Evolutionary conservation across 2,888 invertebrate genomes (phyloP), one percentile per base, ranked within the genome.

Genomic region (Ischnura elegans): DNA sequence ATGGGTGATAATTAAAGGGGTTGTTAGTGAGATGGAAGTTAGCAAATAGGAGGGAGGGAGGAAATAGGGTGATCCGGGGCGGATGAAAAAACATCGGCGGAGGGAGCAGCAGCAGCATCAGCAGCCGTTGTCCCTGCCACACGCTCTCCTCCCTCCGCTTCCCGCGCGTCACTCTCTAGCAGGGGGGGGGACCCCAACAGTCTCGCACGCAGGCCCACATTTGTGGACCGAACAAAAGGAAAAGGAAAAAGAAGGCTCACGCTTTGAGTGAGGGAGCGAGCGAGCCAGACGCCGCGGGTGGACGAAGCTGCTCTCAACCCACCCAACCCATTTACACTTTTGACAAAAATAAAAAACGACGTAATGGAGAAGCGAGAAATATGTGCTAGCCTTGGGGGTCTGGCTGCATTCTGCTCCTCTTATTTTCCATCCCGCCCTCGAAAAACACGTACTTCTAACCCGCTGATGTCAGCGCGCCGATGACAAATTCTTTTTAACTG

Each of bases 401-500:
- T n/a, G n/a, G n/a, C n/a, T n/a, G n/a, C 90, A 66, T 61, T 66
- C 61, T 43, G 4, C 90, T 42, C 8, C n/a, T n/a, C n/a, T n/a
- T n/a, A n/a, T n/a, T n/a, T n/a, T n/a, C n/a, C 25, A n/a, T 76
- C 51, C 51, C 36, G 87, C 36, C 43, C 76, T 76, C 61, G 45
- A 61, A 61, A 90, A 90, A 90, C 90, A 90, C 90, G 90, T 90
- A 90, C 90, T 90, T 76, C 19, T 90, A 90, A 61, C 61, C 90
- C 90, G 90, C 90, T 66, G 90, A 90, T 66, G 90, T 90, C 61
- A 90, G 43, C 90, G 55, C 90, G 42, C 90, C 61, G 90, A 90
- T 90, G 90, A 90, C 90, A 90, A 90, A 90, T 90, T 90, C 90
- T 90, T 90, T 90, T 90, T 90, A 90, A 90, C 90, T 87, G 87